Conservation (phyloP, 2,113 vertebrate species). For the cat (Felis catus) region F.catus_Fca126_mat1.0 CM031424.1:93360501-93361000, state of each 20-base stretch:
- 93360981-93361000: too few relatives aligned
- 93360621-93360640: not conserved
- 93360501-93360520: fast-evolving
- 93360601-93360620: not conserved
- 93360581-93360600: not conserved
- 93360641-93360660: not conserved
- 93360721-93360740: not conserved
- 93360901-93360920: too few relatives aligned
- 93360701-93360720: not conserved
- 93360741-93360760: too few relatives aligned
- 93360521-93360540: not conserved
- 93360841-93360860: too few relatives aligned
- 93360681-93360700: not conserved
- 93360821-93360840: too few relatives aligned
- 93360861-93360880: too few relatives aligned
- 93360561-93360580: not conserved
- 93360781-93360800: too few relatives aligned
- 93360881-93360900: too few relatives aligned
- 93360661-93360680: not conserved
- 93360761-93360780: too few relatives aligned
- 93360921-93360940: fast-evolving
- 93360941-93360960: fast-evolving
- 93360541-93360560: not conserved
- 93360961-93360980: fast-evolving
- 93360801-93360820: too few relatives aligned